Conservation (phyloP, 30 jellyfish, hydroid and myxozoan species). For the Cassiopea xamachana region DNA sequence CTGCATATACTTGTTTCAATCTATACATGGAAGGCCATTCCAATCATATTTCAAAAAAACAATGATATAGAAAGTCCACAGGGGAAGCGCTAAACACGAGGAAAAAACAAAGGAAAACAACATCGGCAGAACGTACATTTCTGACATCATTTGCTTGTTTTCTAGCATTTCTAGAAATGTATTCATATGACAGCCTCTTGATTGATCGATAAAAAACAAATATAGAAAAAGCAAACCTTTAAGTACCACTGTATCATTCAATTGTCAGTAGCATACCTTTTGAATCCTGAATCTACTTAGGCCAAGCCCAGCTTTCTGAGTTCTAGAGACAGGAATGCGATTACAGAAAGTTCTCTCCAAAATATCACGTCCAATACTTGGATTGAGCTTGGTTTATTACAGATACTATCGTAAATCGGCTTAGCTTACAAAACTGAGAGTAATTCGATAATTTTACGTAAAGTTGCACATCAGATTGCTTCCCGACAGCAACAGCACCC, state of each 20-base stretch:
- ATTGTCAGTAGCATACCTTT: not conserved
- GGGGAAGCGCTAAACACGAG: not conserved
- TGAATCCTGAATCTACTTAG: not conserved
- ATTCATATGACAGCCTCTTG: too few relatives aligned
- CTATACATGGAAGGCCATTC: not conserved
- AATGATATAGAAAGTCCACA: not conserved
- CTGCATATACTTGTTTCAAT: not conserved
- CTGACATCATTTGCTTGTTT: too few relatives aligned
- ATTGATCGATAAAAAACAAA: too few relatives aligned
- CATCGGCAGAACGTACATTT: too few relatives aligned
- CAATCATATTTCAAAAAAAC: not conserved
- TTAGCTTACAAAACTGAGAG: not conserved
- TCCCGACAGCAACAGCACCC: constrained; percentile 2
- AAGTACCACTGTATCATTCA: too few relatives aligned
- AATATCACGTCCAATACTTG: not conserved
- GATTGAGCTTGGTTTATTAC: not conserved
- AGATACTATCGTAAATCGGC: too few relatives aligned
- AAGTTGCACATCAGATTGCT: not conserved
- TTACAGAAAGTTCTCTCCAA: not conserved
- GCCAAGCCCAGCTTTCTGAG: constrained; percentile 47
- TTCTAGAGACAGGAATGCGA: not conserved
- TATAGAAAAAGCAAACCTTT: too few relatives aligned
- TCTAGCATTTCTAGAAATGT: too few relatives aligned
- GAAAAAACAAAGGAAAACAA: not conserved
- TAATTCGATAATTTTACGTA: not conserved